A percentile compares a stretch with the other conserved stretches of the same genome.
Conservation (phyloP, 2,888 invertebrate species). For the Diogma glabrata region DNA sequence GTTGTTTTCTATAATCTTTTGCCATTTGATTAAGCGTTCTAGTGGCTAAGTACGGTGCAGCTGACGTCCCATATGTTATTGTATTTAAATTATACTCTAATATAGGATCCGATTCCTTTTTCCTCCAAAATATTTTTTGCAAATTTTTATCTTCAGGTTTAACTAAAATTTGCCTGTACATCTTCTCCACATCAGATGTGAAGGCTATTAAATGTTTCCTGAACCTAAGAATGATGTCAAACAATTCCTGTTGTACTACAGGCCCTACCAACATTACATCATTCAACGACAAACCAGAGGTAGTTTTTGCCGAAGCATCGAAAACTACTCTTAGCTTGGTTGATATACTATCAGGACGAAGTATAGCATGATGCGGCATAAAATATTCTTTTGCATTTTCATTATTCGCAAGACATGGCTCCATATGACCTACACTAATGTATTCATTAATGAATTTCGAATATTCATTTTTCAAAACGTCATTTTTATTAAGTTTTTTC, state of each 20-base stretch:
- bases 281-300: slow-evolving; percentile 12
- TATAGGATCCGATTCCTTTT: slow-evolving; percentile 3
- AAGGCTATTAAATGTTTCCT: slow-evolving; percentile 8
- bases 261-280: slow-evolving; percentile 14
- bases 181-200: slow-evolving; percentile 15
- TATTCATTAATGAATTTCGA: slow-evolving; percentile 20
- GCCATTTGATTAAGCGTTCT: slow-evolving; percentile 15
- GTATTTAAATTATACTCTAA: slow-evolving; percentile 10
- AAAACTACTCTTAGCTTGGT: slow-evolving; percentile 12
- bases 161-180: too few species aligned
- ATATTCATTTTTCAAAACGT: slow-evolving; percentile 17
- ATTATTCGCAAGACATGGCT: too few species aligned
- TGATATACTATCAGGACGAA: slow-evolving; percentile 11
- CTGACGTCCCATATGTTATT: slow-evolving; percentile 12
- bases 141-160: slow-evolving; percentile 7
- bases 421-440: slow-evolving; percentile 19
- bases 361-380: slow-evolving; percentile 18
- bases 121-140: slow-evolving; percentile 15
- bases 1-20: too few species aligned
- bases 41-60: slow-evolving; percentile 12
- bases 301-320: slow-evolving; percentile 11
- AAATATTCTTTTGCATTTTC: slow-evolving; percentile 14
- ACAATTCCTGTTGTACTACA: slow-evolving; percentile 15
- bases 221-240: slow-evolving; percentile 14
- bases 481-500: slow-evolving; percentile 16